A percentile compares a stretch with the other conserved stretches of the same genome.
phyloP scores from a whole-genome alignment of 2,113 vertebrate species.

The Eolophus roseicapilla region DNA sequence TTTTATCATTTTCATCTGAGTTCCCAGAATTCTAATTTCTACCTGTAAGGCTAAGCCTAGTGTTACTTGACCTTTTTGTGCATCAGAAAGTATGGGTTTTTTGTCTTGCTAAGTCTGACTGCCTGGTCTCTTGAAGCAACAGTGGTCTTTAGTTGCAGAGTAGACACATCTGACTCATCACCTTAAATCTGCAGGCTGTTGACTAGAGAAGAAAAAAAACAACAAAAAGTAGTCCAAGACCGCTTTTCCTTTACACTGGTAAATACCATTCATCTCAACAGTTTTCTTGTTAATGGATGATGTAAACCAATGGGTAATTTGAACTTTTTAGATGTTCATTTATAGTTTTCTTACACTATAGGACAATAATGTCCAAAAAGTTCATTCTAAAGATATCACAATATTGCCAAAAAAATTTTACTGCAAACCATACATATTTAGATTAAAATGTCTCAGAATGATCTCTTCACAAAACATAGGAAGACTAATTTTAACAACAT shows the following conservation, averaged over 20 bases:
- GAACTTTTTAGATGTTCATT: not conserved
- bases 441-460: not conserved
- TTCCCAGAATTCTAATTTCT: not conserved
- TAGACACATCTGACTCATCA: not conserved
- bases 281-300: not conserved
- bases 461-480: not conserved
- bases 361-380: not conserved
- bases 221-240: not conserved
- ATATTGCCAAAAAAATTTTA: not conserved
- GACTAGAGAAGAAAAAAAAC: not conserved
- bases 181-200: not conserved
- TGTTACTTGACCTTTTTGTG: not conserved
- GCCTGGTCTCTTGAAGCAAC: not conserved
- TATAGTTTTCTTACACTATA: not conserved
- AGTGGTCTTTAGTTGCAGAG: not conserved
- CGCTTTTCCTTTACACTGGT: not conserved
- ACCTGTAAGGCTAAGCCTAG: not conserved
- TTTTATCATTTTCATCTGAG: not conserved
- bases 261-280: not conserved
- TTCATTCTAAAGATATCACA: not conserved
- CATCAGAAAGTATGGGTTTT: not conserved
- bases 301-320: not conserved
- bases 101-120: not conserved
- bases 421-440: not conserved
- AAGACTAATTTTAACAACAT: not conserved